These are phyloP conservation scores for Helobdella robusta DNA, from an alignment of 2,888 invertebrate species.

Conservation along the genomic window DNA sequence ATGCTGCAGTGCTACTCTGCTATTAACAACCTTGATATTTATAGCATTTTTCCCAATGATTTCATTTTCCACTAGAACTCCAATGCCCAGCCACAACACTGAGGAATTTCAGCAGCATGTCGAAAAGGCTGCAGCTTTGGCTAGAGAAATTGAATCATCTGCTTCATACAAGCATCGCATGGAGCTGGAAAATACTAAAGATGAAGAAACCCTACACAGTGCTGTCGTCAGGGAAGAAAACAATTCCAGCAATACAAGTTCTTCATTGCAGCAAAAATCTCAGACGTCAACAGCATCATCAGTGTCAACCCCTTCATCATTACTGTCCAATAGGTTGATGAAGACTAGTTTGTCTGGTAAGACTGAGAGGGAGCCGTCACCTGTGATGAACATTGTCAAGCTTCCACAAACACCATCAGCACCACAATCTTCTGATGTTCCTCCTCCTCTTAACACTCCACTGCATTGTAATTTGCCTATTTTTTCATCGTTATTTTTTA, in stretches of 20 bases:
- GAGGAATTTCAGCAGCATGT: slow-evolving; percentile 76
- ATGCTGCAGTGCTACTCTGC: too few species aligned
- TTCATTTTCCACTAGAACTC: slow-evolving; percentile 56
- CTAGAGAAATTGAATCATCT: slow-evolving; percentile 81
- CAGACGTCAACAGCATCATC: neutral
- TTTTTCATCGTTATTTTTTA: too few species aligned
- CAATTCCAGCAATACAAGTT: too few species aligned
- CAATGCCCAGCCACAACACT: slow-evolving; percentile 72
- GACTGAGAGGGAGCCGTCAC: too few species aligned
- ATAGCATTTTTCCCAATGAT: too few species aligned
- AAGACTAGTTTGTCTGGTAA: too few species aligned
- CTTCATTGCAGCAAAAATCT: neutral
- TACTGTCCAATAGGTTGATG: too few species aligned
- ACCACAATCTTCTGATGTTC: too few species aligned
- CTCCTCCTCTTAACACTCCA: neutral
- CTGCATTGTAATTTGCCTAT: neutral
- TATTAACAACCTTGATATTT: too few species aligned
- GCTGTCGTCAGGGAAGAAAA: slow-evolving; percentile 56
- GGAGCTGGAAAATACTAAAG: slow-evolving; percentile 72
- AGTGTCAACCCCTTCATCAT: too few species aligned
- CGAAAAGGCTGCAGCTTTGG: slow-evolving; percentile 77
- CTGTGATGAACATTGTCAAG: neutral
- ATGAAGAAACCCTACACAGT: slow-evolving; percentile 65
- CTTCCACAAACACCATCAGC: neutral
- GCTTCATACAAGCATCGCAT: slow-evolving; percentile 70